Conservation (phyloP, 53 echinoderm and acorn worm species). For the Holothuria scabra region DNA sequence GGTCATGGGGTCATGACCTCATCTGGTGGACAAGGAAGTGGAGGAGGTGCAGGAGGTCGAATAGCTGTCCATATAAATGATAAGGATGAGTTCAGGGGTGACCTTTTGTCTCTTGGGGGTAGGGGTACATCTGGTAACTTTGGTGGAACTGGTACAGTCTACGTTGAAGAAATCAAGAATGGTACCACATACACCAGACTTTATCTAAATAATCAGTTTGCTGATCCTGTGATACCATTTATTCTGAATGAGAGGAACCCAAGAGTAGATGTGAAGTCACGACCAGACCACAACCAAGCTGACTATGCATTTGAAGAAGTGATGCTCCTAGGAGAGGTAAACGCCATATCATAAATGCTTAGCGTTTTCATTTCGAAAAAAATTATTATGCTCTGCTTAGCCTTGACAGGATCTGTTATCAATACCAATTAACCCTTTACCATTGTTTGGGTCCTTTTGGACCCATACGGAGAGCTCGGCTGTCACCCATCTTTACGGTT, state of each 20-base stretch:
- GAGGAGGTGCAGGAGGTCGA: constrained; percentile 89
- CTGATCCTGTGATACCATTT: constrained; percentile 63
- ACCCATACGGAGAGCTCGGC: no score
- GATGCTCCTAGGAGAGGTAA: constrained; percentile 77
- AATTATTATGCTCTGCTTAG: no score
- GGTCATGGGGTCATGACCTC: constrained; percentile 79
- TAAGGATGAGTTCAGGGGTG: constrained; percentile 83
- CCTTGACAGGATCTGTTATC: no score
- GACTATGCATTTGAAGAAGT: constrained; percentile 84
- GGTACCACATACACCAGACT: constrained; percentile 75
- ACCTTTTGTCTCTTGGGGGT: constrained; percentile 72
- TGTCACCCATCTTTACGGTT: no score
- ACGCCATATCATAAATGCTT: background rate
- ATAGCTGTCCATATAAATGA: constrained; percentile 80
- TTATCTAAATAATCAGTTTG: constrained; percentile 83
- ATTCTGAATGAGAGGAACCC: constrained; percentile 78
- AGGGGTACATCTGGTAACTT: constrained; percentile 63
- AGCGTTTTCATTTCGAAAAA: no score
- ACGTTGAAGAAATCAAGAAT: constrained; percentile 78
- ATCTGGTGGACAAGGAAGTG: constrained; percentile 72
- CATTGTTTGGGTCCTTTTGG: no score
- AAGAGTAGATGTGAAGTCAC: constrained; percentile 49
- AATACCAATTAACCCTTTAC: no score
- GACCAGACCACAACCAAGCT: constrained; percentile 70
- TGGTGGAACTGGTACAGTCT: constrained; percentile 90